Evolutionary conservation across 2,888 invertebrate species (phyloP), one percentile per base, ranked within the genome.

Genomic region (Hypsopygia costalis): DNA sequence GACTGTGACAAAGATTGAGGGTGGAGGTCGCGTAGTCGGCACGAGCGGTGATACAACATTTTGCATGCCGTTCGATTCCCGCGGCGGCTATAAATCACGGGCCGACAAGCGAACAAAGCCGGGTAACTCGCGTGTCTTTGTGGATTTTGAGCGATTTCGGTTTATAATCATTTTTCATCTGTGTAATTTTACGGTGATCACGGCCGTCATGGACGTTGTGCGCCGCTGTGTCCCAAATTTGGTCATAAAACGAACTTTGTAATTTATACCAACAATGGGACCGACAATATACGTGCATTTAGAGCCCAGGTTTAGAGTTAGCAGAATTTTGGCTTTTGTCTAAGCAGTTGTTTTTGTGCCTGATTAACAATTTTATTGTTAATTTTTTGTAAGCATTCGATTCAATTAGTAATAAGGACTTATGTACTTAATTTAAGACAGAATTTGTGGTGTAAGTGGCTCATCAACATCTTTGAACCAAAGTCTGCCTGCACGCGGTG

Each of bases 71-170:
- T 71, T 71, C 73, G 72, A 72, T 64, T 69, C 70, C 70, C 65
- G 67, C 47, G 48, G 60, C 58, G 64, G 55, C 61, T 51, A 81
- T 86, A 72, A 81, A 85, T 85, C 86, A 82, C 63, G 49, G 51
- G 47, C 56, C 63, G 87, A 83, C 86, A 85, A 62, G 71, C 80
- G 78, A 65, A 86, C 85, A 87, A 86, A 83, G 85, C 82, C 78
- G 81, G 66, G 76, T 83, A 85, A 87, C 83, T 77, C 81, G 76
- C 87, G 78, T 85, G 83, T 82, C 86, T 79, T 72, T 77, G 81
- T 81, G 79, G 81, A 81, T 82, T 85, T 86, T 83, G 77, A 81
- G 73, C 78, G 81, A 81, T 83, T 81, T 77, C 62, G 77, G 71
- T 80, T 75, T 81, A 80, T 74, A 78, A 77, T 82, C 78, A 87